phyloP scores from a whole-genome alignment of 1,140 invertebrate species.

The Drosophila burlai region DNA sequence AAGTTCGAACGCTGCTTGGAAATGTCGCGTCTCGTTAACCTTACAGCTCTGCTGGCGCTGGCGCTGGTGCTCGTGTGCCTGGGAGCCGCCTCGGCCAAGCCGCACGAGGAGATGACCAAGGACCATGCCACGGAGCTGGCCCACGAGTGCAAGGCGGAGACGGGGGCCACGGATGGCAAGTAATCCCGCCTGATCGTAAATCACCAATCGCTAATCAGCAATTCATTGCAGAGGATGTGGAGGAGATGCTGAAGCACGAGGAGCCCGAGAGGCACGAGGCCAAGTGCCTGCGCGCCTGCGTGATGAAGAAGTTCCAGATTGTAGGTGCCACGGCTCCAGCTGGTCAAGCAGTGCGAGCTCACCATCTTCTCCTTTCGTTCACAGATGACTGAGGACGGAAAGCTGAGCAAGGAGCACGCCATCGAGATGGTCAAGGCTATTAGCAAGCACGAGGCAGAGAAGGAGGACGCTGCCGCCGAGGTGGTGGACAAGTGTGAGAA shows the following conservation, averaged over 20 bases:
- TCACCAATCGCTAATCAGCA: background rate
- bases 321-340: slow-evolving; percentile 36
- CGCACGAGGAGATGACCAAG: slow-evolving; percentile 55
- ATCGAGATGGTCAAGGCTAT: slow-evolving; percentile 52
- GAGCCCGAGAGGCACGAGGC: slow-evolving; percentile 46
- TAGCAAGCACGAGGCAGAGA: slow-evolving; percentile 53
- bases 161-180: slow-evolving; percentile 65
- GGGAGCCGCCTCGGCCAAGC: slow-evolving; percentile 31
- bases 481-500: slow-evolving; percentile 61
- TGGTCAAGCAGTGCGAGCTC: background rate
- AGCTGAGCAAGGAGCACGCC: slow-evolving; percentile 62
- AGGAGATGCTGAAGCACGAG: slow-evolving; percentile 60
- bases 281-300: slow-evolving; percentile 71
- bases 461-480: slow-evolving; percentile 49
- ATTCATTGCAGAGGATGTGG: slow-evolving; percentile 58
- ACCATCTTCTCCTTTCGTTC: background rate
- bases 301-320: slow-evolving; percentile 78
- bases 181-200: background rate
- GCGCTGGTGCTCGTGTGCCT: slow-evolving; percentile 33
- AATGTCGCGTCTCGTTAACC: slow-evolving; percentile 58
- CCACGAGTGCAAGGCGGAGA: slow-evolving; percentile 63
- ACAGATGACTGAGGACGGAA: slow-evolving; percentile 70
- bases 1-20: slow-evolving; percentile 22
- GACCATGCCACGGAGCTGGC: slow-evolving; percentile 50
- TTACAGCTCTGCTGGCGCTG: slow-evolving; percentile 34